Percentiles rank a stretch among this genome's conserved stretches.
These are phyloP conservation scores for Pseudomyrmex dendroicus DNA, from an alignment of 1,140 invertebrate genomes.

Conservation along the genomic window DNA sequence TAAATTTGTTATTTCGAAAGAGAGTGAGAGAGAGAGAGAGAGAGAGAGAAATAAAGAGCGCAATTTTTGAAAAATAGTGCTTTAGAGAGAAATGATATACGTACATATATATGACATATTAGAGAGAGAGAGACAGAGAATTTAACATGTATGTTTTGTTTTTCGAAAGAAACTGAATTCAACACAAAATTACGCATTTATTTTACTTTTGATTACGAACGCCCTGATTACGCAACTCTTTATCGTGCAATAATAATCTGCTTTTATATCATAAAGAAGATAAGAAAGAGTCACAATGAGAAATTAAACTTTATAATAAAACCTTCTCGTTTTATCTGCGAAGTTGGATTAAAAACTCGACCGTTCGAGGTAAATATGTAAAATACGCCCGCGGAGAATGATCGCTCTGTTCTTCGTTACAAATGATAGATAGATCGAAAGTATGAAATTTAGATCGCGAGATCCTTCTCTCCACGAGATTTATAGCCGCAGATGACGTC, in stretches of 20 bases:
- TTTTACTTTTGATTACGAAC: background rate
- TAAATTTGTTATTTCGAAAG: slow-evolving; percentile 17
- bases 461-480: slow-evolving; percentile 25
- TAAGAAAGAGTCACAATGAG: background rate
- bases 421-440: slow-evolving; percentile 33
- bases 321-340: background rate
- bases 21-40: background rate
- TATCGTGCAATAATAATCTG: too few species aligned
- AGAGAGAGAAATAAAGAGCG: too few species aligned
- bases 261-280: background rate
- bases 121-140: too few species aligned
- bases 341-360: background rate
- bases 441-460: slow-evolving; percentile 45
- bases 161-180: background rate
- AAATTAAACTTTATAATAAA: background rate
- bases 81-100: background rate
- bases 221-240: too few species aligned
- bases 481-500: slow-evolving; percentile 39
- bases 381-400: background rate
- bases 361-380: background rate
- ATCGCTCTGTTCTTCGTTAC: background rate
- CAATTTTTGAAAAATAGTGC: background rate
- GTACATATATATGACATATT: background rate
- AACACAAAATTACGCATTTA: background rate
- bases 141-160: background rate